A percentile compares a stretch with the other conserved stretches of the same genome.
phyloP scores from a whole-genome alignment of 1,140 invertebrate species.

The Pogonognathellus flavescens region DNA sequence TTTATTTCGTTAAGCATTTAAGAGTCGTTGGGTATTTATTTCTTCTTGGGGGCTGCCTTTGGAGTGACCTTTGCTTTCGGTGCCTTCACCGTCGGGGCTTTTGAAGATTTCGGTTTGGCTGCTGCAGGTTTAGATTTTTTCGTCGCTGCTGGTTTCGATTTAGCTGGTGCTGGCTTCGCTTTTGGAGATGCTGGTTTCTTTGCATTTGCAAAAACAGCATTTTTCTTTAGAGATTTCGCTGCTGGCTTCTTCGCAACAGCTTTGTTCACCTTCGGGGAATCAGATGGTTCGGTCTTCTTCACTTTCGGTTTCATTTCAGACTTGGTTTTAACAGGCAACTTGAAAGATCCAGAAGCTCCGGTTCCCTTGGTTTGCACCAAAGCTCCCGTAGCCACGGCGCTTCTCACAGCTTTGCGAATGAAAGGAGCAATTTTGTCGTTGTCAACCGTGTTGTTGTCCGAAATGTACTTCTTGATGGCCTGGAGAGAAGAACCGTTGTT shows the following conservation, averaged over 20 bases:
- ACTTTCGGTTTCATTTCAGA: constrained; percentile 68
- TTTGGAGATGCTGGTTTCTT: constrained; percentile 57
- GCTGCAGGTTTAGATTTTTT: background rate
- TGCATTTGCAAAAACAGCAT: constrained; percentile 56
- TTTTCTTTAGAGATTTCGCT: constrained; percentile 32
- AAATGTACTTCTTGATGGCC: no score
- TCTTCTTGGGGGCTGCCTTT: no score
- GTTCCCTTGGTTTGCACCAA: constrained; percentile 68
- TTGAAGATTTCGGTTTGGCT: no score
- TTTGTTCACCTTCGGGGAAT: constrained; percentile 64
- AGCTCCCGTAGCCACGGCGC: constrained; percentile 71
- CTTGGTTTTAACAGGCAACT: no score
- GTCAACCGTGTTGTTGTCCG: no score
- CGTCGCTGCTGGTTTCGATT: no score
- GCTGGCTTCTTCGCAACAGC: constrained; percentile 54
- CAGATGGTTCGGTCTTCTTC: constrained; percentile 63
- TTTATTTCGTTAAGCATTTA: no score
- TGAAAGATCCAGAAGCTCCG: no score
- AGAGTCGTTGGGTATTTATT: no score
- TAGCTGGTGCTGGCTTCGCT: constrained; percentile 7
- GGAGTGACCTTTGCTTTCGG: background rate
- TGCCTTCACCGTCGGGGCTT: background rate
- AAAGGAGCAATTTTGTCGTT: constrained; percentile 67
- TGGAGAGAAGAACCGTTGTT: no score
- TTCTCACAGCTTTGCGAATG: no score